Percentiles rank a stretch among this genome's conserved stretches.
Evolutionary conservation across 2,113 vertebrate genomes (phyloP).

Genomic region (Lasiurus cinereus): DNA sequence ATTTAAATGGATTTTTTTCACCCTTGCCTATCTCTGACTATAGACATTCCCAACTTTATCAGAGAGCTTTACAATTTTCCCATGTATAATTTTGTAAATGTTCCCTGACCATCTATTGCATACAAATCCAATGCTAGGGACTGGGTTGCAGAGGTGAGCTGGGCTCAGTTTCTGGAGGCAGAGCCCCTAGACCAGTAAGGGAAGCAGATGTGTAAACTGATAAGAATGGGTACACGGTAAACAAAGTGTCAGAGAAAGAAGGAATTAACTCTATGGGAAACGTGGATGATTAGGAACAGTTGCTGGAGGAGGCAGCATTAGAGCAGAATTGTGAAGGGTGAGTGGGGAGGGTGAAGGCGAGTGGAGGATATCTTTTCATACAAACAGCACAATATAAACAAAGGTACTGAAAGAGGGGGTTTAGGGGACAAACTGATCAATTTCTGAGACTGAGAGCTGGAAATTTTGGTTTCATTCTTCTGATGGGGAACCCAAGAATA

Average conservation of each 20-base stretch:
- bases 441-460: neutral
- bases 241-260: neutral
- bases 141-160: neutral
- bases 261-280: neutral
- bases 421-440: neutral
- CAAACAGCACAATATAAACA: rapidly evolving
- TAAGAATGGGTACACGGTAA: neutral
- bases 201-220: neutral
- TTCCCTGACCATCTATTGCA: neutral
- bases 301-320: neutral
- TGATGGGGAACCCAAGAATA: neutral
- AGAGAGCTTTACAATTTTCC: neutral
- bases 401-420: rapidly evolving
- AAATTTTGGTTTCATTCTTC: neutral
- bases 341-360: neutral
- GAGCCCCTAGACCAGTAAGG: neutral
- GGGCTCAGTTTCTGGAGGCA: neutral
- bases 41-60: neutral
- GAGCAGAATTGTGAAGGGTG: neutral
- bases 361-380: neutral
- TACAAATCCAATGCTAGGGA: neutral
- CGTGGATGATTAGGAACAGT: neutral
- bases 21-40: neutral
- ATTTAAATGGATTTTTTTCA: conserved; percentile 47
- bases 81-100: neutral